Base-by-base conservation (phyloP, 2,113 vertebrate species). In the Calyptommatus sinebrachiatus region DNA sequence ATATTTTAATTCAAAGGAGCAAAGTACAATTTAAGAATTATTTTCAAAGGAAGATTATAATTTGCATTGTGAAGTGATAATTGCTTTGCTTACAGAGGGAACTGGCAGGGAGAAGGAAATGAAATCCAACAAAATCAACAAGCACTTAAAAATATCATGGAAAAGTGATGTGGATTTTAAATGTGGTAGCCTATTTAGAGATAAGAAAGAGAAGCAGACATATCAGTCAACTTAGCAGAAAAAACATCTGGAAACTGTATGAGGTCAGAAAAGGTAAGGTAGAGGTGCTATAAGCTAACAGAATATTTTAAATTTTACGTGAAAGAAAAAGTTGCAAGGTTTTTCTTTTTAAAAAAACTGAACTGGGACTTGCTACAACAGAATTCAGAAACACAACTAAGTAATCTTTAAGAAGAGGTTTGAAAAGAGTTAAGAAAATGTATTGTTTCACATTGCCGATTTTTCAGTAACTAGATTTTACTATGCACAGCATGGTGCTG, bases 331-430 rank as follows among this genome's bases (percentile, higher is more conserved):
- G 73, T 29, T 50, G 70, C 50, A 73, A 71, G n/a, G 79, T 71
- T 73, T 80, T 80, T 80, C 5, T 41, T 41, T n/a, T n/a, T n/a
- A 41, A 41, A 41, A 41, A 41, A 41, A 80, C 65, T 73, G 62
- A 28, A 80, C 22, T 73, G 46, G 62, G 66, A 73, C 62, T 80
- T 67, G 61, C 8, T 66, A 53, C 71, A 57, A 71, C 29, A 66
- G 26, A 53, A 63, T 48, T 57, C 71, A 67, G 71, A 80, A 74
- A 80, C 79, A 73, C 5, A 67, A 67, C 62, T 45, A 80, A 73
- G 46, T 80, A 80, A 80, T 80, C 61, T 73, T 80, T 21, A 73
- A 65, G 57, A 73, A 80, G 61, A 80, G 61, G 46, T 80, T 80
- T 53, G 61, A 66, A 73, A 73, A 45, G 28, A 50, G 70, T 22